Conservation (phyloP, 2,113 vertebrate species). For the Ellobius talpinus region DNA sequence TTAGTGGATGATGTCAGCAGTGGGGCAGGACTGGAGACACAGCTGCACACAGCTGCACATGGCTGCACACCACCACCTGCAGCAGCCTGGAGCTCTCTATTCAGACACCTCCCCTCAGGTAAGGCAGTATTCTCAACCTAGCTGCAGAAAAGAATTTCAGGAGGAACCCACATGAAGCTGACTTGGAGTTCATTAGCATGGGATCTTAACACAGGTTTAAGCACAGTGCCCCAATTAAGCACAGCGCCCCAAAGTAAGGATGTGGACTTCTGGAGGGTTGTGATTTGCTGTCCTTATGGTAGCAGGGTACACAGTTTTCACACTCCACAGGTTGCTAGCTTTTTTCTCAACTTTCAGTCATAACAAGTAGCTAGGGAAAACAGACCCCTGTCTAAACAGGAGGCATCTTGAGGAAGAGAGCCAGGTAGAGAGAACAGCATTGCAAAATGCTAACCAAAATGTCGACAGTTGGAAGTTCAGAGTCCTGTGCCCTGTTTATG, state of each 20-base stretch:
- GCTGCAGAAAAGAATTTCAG: background rate
- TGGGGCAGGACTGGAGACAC: background rate
- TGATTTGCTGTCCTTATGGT: background rate
- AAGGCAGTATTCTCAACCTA: background rate
- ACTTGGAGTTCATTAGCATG: background rate
- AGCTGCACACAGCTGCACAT: background rate
- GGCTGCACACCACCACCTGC: background rate
- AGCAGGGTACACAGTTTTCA: background rate
- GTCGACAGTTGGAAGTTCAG: background rate
- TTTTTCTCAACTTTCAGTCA: background rate
- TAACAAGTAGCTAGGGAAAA: accelerated
- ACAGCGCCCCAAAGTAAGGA: background rate
- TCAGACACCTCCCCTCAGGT: background rate
- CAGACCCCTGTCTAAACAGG: accelerated
- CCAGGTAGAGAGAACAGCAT: accelerated
- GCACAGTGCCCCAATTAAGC: background rate
- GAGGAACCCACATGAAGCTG: background rate
- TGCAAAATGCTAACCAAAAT: accelerated
- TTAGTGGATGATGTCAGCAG: background rate
- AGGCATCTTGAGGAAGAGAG: accelerated
- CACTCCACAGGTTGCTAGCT: background rate
- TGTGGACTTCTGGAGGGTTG: too few relatives aligned
- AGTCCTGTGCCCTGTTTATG: too few relatives aligned
- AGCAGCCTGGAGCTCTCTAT: background rate
- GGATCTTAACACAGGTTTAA: background rate